These are phyloP conservation scores for Pseudococcus jackbeardsleyi DNA, from an alignment of 2,888 invertebrate species.

Conservation along the genomic window DNA sequence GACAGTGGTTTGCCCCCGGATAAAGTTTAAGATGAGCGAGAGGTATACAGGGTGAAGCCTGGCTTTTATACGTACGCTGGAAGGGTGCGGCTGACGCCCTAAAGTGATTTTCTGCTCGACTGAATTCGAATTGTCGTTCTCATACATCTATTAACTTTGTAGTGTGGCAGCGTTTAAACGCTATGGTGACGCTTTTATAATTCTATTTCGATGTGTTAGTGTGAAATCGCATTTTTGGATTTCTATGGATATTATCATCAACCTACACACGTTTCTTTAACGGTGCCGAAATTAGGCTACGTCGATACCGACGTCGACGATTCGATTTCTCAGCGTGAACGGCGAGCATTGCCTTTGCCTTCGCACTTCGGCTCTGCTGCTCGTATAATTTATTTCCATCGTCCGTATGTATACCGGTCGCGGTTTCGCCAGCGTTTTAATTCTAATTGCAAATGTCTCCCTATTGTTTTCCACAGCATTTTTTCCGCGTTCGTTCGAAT, in stretches of 20 bases:
- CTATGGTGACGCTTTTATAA: slow-evolving; percentile 65
- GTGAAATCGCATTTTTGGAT: slow-evolving; percentile 65
- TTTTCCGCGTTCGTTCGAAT: background rate
- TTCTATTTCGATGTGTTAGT: slow-evolving; percentile 63
- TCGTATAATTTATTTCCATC: background rate
- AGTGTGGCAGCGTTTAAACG: slow-evolving; percentile 65
- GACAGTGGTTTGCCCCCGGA: slow-evolving; percentile 61
- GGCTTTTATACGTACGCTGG: slow-evolving; percentile 41
- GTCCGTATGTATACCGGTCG: background rate
- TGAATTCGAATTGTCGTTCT: slow-evolving; percentile 65
- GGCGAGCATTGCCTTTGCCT: background rate
- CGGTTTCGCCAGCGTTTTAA: background rate
- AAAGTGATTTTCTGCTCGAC: slow-evolving; percentile 65
- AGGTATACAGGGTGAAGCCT: slow-evolving; percentile 56
- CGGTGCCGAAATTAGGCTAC: slow-evolving; percentile 43
- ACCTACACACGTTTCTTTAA: slow-evolving; percentile 50
- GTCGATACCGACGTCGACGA: slow-evolving; percentile 1
- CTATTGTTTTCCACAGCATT: background rate
- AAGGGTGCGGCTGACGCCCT: slow-evolving; percentile 64
- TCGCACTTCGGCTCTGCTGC: background rate
- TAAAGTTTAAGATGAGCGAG: slow-evolving; percentile 59
- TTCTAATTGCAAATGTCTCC: background rate
- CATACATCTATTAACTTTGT: slow-evolving; percentile 65
- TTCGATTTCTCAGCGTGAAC: slow-evolving; percentile 17
- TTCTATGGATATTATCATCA: slow-evolving; percentile 46